phyloP scores from a whole-genome alignment of 1,140 invertebrate genomes.

The Ganaspis sp. region DNA sequence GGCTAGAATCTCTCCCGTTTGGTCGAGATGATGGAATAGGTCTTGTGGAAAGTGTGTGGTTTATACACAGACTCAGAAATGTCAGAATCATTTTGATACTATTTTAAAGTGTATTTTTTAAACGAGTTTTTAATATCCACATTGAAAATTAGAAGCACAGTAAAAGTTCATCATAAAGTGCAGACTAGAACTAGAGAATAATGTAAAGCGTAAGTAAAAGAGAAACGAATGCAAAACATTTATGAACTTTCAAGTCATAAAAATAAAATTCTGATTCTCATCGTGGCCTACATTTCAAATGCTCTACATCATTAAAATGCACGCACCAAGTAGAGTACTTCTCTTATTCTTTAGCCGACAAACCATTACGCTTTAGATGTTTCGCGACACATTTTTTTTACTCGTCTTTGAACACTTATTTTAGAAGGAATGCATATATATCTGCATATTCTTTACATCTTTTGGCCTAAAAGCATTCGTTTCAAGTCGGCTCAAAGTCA shows the following conservation, averaged over 20 bases:
- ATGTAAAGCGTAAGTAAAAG: neutral
- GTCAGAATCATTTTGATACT: constrained; percentile 7
- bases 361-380: neutral
- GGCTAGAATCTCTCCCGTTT: neutral
- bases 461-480: neutral
- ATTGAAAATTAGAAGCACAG: neutral
- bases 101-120: neutral
- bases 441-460: neutral
- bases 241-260: constrained; percentile 13
- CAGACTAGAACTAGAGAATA: neutral
- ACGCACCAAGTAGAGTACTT: neutral
- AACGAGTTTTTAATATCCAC: neutral
- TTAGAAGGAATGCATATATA: neutral
- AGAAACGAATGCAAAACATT: constrained; percentile 3
- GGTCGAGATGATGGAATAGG: constrained; percentile 13
- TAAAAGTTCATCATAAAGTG: neutral
- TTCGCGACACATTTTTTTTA: neutral
- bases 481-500: neutral
- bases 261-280: constrained; percentile 20
- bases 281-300: neutral
- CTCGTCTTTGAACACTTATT: neutral
- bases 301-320: constrained; percentile 7
- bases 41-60: constrained; percentile 18
- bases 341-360: constrained; percentile 6
- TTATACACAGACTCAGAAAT: neutral